phyloP scores from a whole-genome alignment of 2,113 vertebrate species.

The Puntigrus tetrazona region DNA sequence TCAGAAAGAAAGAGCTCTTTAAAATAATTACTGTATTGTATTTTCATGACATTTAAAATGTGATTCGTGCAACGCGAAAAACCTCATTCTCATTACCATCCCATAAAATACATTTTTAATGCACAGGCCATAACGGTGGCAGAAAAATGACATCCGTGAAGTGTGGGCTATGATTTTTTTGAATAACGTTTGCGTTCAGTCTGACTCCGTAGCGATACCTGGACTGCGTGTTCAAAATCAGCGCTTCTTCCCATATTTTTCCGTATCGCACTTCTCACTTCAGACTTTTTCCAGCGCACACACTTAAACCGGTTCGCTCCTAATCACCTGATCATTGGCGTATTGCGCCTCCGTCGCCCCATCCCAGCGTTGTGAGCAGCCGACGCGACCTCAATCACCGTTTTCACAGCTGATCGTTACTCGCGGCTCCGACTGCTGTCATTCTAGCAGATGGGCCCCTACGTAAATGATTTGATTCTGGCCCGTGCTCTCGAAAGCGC shows the following conservation, averaged over 20 bases:
- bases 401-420: conserved; percentile 41
- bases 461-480: conserved; percentile 52
- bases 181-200: not conserved
- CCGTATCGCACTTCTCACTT: conserved; percentile 59
- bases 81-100: not conserved
- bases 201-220: not conserved
- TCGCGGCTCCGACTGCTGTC: conserved; percentile 38
- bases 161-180: not conserved
- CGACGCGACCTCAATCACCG: conserved; percentile 46
- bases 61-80: no score
- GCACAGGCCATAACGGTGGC: not conserved
- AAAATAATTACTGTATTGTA: not conserved
- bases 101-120: not conserved
- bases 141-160: not conserved
- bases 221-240: no score
- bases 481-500: conserved; percentile 49
- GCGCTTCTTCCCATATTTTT: no score
- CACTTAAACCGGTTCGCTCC: conserved; percentile 59
- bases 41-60: not conserved
- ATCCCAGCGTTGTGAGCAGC: not conserved
- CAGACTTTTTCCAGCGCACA: conserved; percentile 46
- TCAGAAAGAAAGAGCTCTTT: no score
- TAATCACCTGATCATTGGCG: conserved; percentile 66
- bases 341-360: conserved; percentile 58
- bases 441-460: conserved; percentile 42